Base-by-base conservation (phyloP, 2,113 vertebrate genomes). In the Hippopotamus amphibius region DNA sequence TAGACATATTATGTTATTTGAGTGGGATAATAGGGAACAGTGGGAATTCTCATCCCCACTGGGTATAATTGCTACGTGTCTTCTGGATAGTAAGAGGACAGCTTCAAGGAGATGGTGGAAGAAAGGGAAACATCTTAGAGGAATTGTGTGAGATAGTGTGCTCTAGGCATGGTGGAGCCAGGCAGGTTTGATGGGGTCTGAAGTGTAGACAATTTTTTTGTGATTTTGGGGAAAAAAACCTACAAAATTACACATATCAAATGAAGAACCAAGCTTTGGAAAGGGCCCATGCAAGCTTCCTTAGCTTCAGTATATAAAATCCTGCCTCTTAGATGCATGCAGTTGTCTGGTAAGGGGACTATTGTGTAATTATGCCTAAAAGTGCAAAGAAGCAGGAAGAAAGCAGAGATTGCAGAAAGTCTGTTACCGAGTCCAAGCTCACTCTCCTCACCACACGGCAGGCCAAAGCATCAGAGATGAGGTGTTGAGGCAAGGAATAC, bases 31-130 rank as follows among this genome's bases (percentile, higher is more conserved):
- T 97, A 93, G 96, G 55, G 83, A 98, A 81, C 95, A 95, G 96
- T 97, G 95, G 97, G 97, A 93, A 93, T 97, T 97, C 96, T 92
- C 91, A 90, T 91, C 96, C 97, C 95, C 87, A 96, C 96, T 97
- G 96, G 81, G 97, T 93, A 68, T 97, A 98, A 98, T 98, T 97
- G 96, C 95, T 98, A 97, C 97, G 96, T 98, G 97, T 93, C 97
- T 97, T 77, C 83, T 50, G 92, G 91, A 95, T 2, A 53, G 86
- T n/a, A 59, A 87, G 85, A 95, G 61, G 37, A 72, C 91, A 71
- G 88, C 69, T n/a, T 94, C 79, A 87, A 72, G 88, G 30, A 90
- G 41, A 71, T 50, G 76, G 76, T 96, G 46, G 88, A 72, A 91
- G 91, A 85, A 84, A 94, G 53, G 83, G 55, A 63, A 82, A 80